phyloP scores from a whole-genome alignment of 2,113 vertebrate species.

The Ictalurus punctatus region DNA sequence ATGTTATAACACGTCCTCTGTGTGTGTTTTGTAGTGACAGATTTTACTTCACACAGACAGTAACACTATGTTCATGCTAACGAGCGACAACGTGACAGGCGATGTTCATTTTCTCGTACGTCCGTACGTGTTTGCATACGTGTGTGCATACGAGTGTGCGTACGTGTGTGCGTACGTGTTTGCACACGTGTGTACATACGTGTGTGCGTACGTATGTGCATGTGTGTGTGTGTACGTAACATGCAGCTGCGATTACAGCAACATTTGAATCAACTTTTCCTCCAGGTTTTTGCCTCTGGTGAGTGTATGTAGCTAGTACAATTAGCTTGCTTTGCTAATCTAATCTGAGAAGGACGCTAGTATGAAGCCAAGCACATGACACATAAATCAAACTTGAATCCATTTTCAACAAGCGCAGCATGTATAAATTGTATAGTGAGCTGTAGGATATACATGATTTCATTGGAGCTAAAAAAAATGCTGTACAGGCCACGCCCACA shows the following conservation, averaged over 20 bases:
- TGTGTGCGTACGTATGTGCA: no score
- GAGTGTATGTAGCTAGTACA: no score
- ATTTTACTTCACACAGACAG: neutral
- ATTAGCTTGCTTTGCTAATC: neutral
- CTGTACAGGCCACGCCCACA: neutral
- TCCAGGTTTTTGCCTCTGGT: no score
- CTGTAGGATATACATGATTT: neutral
- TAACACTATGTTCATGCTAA: neutral
- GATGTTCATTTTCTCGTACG: neutral
- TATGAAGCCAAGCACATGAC: neutral
- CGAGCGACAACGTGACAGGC: neutral
- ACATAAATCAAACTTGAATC: neutral
- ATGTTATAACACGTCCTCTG: neutral
- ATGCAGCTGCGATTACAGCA: neutral
- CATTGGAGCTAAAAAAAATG: neutral
- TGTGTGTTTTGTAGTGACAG: neutral
- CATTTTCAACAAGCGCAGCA: neutral
- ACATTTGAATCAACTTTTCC: neutral
- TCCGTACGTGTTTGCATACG: neutral
- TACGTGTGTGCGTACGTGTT: no score
- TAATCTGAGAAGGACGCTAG: neutral
- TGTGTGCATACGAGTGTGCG: no score
- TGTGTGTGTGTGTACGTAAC: no score
- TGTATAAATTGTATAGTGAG: neutral
- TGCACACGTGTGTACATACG: no score